Conservation (phyloP, 2,113 vertebrate genomes). For the Catharus minimus region DNA sequence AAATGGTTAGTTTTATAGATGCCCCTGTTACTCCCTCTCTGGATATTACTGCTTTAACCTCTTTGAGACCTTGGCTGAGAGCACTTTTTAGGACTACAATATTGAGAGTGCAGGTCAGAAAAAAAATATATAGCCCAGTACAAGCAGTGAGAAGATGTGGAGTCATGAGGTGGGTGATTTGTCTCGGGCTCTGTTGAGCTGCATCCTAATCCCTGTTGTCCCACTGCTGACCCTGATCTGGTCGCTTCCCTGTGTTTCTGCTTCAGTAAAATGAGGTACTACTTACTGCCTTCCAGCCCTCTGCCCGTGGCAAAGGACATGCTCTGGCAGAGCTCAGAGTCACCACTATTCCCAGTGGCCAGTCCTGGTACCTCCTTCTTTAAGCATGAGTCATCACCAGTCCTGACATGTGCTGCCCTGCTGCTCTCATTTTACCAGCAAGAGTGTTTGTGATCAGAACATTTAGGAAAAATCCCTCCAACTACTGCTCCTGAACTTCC, state of each 20-base stretch:
- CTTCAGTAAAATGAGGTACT: neutral
- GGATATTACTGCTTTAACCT: slow-evolving; percentile 41
- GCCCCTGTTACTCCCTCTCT: slow-evolving; percentile 1
- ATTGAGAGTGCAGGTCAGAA: neutral
- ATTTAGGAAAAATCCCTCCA: neutral
- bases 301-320: neutral
- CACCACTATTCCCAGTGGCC: neutral
- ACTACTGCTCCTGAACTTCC: neutral
- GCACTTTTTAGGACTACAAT: neutral
- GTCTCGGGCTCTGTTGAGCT: neutral
- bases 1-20: slow-evolving; percentile 58
- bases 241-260: neutral
- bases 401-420: neutral
- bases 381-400: neutral
- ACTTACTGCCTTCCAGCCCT: neutral
- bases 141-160: neutral
- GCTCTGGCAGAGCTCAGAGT: neutral
- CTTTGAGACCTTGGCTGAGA: neutral
- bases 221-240: neutral
- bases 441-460: neutral
- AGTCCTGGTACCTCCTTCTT: neutral
- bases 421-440: neutral
- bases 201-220: neutral
- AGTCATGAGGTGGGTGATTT: neutral
- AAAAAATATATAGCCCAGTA: neutral